Percentiles rank a stretch among this genome's conserved stretches.
Evolutionary conservation across 2,797 vertebrate genomes (phyloP).

Genomic region (Cyclopterus lumpus): DNA sequence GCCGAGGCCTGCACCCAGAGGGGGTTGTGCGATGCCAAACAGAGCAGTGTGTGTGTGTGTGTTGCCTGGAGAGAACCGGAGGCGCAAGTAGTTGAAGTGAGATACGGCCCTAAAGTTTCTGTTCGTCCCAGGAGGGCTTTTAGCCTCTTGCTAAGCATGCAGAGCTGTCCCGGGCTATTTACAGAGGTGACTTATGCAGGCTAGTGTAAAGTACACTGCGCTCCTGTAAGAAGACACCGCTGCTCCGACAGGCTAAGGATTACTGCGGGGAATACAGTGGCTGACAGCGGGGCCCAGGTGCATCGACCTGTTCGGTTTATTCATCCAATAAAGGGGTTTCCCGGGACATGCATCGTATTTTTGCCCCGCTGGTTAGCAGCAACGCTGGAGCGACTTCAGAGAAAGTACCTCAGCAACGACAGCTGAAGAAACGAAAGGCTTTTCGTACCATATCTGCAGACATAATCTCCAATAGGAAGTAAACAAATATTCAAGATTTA

Average conservation of each 20-base stretch:
- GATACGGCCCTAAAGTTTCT: slow-evolving; percentile 36
- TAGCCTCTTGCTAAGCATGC: slow-evolving; percentile 60
- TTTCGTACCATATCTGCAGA: neutral
- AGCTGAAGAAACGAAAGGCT: neutral
- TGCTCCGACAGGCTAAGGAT: slow-evolving; percentile 46
- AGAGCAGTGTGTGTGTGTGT: slow-evolving; percentile 19
- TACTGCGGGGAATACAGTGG: slow-evolving; percentile 39
- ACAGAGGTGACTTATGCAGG: slow-evolving; percentile 74
- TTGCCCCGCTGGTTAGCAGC: neutral
- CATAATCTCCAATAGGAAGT: neutral
- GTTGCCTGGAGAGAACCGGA: slow-evolving; percentile 26
- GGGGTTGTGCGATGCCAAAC: slow-evolving; percentile 12
- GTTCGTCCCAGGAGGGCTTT: slow-evolving; percentile 49
- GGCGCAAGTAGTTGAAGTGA: slow-evolving; percentile 35
- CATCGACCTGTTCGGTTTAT: slow-evolving; percentile 9
- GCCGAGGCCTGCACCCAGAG: slow-evolving; percentile 10
- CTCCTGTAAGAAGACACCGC: slow-evolving; percentile 78
- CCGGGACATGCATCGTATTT: neutral
- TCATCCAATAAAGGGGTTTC: slow-evolving; percentile 1
- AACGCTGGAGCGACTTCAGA: neutral
- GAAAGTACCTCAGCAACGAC: neutral
- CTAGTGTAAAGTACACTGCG: slow-evolving; percentile 59
- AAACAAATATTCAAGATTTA: neutral
- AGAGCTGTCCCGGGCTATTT: slow-evolving; percentile 73
- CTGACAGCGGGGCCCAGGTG: slow-evolving; percentile 48